Conservation (phyloP, 2,797 vertebrate genomes). For the Clarias fuscus region DNA sequence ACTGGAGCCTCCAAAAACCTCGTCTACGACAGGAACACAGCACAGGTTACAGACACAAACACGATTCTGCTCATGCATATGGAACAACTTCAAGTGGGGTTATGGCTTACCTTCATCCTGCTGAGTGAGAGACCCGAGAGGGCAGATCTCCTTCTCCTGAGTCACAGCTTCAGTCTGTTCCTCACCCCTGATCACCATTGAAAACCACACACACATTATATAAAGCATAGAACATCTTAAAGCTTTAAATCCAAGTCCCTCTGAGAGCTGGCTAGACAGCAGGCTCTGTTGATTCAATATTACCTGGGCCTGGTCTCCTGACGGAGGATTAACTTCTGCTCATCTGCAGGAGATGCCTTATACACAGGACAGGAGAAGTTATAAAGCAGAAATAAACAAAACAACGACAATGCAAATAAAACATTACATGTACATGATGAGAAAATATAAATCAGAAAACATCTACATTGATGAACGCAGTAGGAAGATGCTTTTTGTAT, state of each 20-base stretch:
- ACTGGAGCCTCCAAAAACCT: conserved; percentile 34
- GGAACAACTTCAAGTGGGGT: background rate
- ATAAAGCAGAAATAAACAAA: background rate
- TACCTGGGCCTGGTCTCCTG: conserved; percentile 14
- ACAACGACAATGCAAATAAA: background rate
- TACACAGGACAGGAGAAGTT: background rate
- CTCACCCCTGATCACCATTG: background rate
- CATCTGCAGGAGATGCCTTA: conserved; percentile 20
- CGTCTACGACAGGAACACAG: conserved; percentile 10
- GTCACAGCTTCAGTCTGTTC: background rate
- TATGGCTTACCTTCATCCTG: conserved; percentile 17
- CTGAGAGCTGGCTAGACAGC: background rate
- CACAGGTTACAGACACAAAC: background rate
- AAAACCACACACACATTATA: background rate
- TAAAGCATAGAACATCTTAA: background rate
- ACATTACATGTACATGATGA: too few relatives aligned
- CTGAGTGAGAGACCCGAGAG: background rate
- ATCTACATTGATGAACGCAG: background rate
- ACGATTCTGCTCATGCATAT: background rate
- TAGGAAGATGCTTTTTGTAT: background rate
- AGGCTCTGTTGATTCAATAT: background rate
- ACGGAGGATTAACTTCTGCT: background rate
- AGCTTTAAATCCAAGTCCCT: background rate
- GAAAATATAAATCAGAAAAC: background rate
- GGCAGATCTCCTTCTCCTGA: background rate